A percentile compares a stretch with the other conserved stretches of the same genome.
These are phyloP conservation scores for Elysia chlorotica DNA, from an alignment of 1,140 invertebrate species.

Conservation along the genomic window DNA sequence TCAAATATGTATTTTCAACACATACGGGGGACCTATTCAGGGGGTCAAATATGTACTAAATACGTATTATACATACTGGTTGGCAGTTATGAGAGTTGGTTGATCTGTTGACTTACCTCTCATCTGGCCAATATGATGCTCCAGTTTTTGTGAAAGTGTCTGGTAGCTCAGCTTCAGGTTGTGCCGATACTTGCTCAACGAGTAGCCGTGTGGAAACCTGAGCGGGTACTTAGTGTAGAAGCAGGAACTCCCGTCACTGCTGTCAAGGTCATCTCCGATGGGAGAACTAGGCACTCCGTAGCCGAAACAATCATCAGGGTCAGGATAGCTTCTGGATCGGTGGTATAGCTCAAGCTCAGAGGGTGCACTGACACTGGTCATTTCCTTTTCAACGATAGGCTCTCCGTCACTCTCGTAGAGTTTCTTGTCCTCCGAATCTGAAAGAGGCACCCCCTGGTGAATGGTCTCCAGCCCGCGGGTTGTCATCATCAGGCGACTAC, in stretches of 20 bases:
- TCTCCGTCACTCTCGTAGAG: constrained; percentile 3
- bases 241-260: constrained; percentile 10
- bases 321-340: constrained; percentile 14
- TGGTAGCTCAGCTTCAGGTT: constrained; percentile 52
- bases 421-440: constrained; percentile 11
- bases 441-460: constrained; percentile 33
- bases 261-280: constrained; percentile 21
- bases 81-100: no score
- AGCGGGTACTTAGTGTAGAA: constrained; percentile 43
- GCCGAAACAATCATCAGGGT: constrained; percentile 15
- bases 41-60: no score
- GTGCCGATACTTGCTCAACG: constrained; percentile 33
- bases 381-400: constrained; percentile 20
- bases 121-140: constrained; percentile 44
- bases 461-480: constrained; percentile 37
- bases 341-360: constrained; percentile 15
- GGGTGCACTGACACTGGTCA: constrained; percentile 13
- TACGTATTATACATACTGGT: no score
- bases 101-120: constrained; percentile 16
- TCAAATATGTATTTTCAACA: no score
- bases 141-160: constrained; percentile 43
- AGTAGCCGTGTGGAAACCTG: constrained; percentile 33
- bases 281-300: neutral
- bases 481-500: constrained; percentile 9
- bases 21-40: no score